Conservation (phyloP, 2,797 vertebrate species). For the Diglossa cyanea region DNA sequence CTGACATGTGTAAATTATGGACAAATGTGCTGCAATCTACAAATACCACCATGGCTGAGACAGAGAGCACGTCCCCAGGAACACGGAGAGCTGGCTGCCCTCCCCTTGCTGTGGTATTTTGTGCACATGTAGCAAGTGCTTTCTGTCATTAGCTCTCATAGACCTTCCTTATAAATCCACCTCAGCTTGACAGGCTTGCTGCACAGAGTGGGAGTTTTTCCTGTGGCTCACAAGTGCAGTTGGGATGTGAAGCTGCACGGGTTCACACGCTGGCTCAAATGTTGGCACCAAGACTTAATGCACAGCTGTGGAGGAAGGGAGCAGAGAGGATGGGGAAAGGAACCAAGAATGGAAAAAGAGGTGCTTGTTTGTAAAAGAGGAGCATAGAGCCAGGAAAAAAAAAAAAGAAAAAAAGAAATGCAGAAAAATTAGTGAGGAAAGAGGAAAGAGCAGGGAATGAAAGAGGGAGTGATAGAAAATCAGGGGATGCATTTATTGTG, state of each 20-base stretch:
- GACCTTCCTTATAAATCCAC: background rate
- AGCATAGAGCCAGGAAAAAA: background rate
- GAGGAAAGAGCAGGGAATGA: background rate
- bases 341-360: background rate
- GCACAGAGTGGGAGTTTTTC: background rate
- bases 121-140: background rate
- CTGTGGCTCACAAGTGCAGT: background rate
- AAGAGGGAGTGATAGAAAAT: background rate
- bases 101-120: background rate
- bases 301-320: background rate
- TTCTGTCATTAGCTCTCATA: background rate
- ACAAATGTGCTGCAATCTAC: background rate
- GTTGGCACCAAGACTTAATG: background rate
- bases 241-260: background rate
- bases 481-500: background rate
- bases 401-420: background rate
- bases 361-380: background rate
- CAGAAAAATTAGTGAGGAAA: background rate
- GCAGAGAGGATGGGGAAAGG: background rate
- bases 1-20: conserved; percentile 16
- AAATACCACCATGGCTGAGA: rapidly evolving
- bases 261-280: background rate
- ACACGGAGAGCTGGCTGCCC: background rate
- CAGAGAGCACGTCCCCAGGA: background rate
- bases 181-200: background rate